Conservation (phyloP, 2,113 vertebrate species). For the Mesocricetus auratus region DNA sequence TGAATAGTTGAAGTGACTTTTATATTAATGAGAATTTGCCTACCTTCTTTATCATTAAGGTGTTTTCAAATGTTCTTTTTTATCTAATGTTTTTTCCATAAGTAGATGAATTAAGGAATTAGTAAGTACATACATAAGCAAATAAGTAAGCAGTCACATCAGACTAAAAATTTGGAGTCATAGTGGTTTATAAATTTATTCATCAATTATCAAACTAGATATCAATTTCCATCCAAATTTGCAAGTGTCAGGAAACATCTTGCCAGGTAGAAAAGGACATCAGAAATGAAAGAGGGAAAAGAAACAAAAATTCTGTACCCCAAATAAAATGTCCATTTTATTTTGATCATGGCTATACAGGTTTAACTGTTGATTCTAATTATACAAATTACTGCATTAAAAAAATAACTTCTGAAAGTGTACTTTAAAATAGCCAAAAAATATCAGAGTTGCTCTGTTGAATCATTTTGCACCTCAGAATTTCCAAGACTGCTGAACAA, state of each 20-base stretch:
- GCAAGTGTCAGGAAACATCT: constrained; percentile 49
- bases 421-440: constrained; percentile 44
- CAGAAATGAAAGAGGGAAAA: constrained; percentile 44
- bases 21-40: constrained; percentile 84
- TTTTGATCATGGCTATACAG: neutral
- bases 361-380: constrained; percentile 41
- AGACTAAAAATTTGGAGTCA: constrained; percentile 49
- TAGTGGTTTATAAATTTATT: constrained; percentile 26
- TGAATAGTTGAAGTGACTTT: constrained; percentile 84
- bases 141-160: constrained; percentile 1
- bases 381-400: constrained; percentile 64
- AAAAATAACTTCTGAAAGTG: constrained; percentile 68
- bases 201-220: constrained; percentile 47
- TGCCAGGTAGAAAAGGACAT: constrained; percentile 46
- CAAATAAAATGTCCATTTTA: neutral
- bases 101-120: constrained; percentile 47
- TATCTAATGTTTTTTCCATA: constrained; percentile 71
- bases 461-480: constrained; percentile 43
- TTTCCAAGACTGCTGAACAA: constrained; percentile 62
- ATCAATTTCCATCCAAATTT: constrained; percentile 49
- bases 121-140: neutral
- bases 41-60: constrained; percentile 81
- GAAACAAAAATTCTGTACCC: neutral
- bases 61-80: constrained; percentile 77
- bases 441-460: constrained; percentile 9